Base-by-base conservation (phyloP, 1,140 invertebrate genomes). In the Hyposmocoma kahamanoa region DNA sequence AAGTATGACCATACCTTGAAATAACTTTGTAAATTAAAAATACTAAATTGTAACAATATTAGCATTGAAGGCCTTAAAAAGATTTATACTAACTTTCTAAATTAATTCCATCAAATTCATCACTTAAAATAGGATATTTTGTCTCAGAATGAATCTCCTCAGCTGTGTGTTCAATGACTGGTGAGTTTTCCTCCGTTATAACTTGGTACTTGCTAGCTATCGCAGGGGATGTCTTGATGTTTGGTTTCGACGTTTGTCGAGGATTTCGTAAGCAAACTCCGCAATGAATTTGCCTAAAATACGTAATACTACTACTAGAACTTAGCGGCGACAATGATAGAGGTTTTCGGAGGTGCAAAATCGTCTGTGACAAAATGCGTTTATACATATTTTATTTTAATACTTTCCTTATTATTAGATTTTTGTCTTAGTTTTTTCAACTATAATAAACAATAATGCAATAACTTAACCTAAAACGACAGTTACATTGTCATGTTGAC, bases 101-200 rank as follows among this genome's bases (percentile, higher is more conserved):
- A 67, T 86, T 87, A 18, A 88, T 72, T 22, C 83, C 85, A 54
- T 84, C 75, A 64, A 84, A 86, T 83, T 88, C 86, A 89, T 85
- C 79, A 63, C 80, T 84, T 1, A 88, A 47, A 22, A 87, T 66
- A 11, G 82, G 68, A 20, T 71, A 68, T 50, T 83, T 72, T 32
- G 84, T 70, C 3, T 88, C 62, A 20, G 72, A 71, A n/a, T 85
- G 47, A 34, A 82, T 81, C 67, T 91, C 91, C 62, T 93, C 92
- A 34, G 85, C 88, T 2, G 92, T 88, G 66, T 94, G 90, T 56
- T 91, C 88, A 51, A 94, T 91, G 43, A 92, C 65, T 0, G 81
- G 54, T 9, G 91, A 75, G 67, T 92, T 90, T 47, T 88, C 81
- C 62, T 93, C 92, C 0, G 88, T 82, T 66, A 92, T 91, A 28